Base-by-base conservation (phyloP, 2,888 invertebrate genomes). In the Silvanus unidentatus region DNA sequence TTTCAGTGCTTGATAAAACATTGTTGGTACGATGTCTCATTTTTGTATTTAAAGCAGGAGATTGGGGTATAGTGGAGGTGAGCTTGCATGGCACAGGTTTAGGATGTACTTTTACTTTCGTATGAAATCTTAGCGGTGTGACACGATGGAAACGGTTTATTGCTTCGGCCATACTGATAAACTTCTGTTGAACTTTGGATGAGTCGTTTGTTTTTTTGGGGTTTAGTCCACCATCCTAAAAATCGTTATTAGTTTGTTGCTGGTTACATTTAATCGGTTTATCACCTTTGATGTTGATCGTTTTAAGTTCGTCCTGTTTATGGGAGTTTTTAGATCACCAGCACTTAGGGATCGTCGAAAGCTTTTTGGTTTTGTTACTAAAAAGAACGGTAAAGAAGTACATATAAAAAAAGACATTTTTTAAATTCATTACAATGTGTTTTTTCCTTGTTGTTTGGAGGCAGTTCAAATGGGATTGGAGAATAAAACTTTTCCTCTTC, bases 1-100 rank as follows among this genome's bases (percentile, higher is more conserved):
- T 71, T 54, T 86, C 79, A 50, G 79, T 75, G 42, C 75, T 76
- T 10, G 80, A 80, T 11, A 79, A 52, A n/a, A 75, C 68, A 40
- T 74, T 73, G 28, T 86, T 71, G 77, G 72, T 30, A 10, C 86
- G 72, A 0, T 22, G 22, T 22, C 22, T 3, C 8, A 22, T 3
- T 22, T 22, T 22, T 22, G 22, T 5, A 70, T 69, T 71, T 9
- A 78, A 64, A 60, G 72, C 71, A 0, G 79, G 80, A 2, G 78
- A 77, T 38, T 76, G 75, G 0, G 79, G 76, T 34, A 73, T 59
- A 5, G 79, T 80, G 1, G 32, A 12, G 3, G 32, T 32, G n/a
- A 10, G 36, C 1, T 12, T 3, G 10, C 9, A 8, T 4, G 41
- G 22, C 2, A 39, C 39, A 8, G 36, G 22, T 39, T 49, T 22